Base-by-base conservation (phyloP, 2,113 vertebrate species). In the Coptodon bakossiorum region DNA sequence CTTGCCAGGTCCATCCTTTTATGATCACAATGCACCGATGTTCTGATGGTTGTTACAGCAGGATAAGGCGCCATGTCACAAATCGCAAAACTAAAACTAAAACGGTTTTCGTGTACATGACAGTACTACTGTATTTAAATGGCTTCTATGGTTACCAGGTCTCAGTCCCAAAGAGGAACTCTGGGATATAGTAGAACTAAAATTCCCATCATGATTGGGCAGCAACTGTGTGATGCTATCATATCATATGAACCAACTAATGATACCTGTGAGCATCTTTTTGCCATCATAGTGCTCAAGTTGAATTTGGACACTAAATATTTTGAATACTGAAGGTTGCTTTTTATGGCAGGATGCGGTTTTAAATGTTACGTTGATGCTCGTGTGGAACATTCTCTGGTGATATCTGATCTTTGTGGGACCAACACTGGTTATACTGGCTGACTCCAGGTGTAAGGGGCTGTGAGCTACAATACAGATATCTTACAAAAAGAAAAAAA, bases 171-270 rank as follows among this genome's bases (percentile, higher is more conserved):
- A 63, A 36, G 29, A 63, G 29, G 14, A 63, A 0, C 16, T 36
- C 16, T 63, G 59, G 59, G 16, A 63, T 63, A 63, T 63, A 34
- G 59, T 63, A 19, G 0, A 63, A 63, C 17, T 3, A 63, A 63
- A 63, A 63, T 63, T 63, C 59, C 36, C 59, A 36, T 0, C 0
- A 63, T 63, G 2, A 63, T 36, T 63, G 0, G 0, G 9, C 59
- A 63, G 4, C 59, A 63, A n/a, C 6, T 63, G 59, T 63, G 31
- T 63, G 9, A 63, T 36, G 59, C 0, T n/a, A 36, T 63, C 59
- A 63, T 12, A 63, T 63, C 2, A 29, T 1, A 59, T n/a, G 17
- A 63, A 36, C 59, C 59, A 36, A 36, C 31, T 36, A 63, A 0
- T 63, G 59, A 63, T 63, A 36, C 6, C 59, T 63, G 59, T 0